Base-by-base conservation (phyloP, 2,113 vertebrate genomes). In the Strix aluco region DNA sequence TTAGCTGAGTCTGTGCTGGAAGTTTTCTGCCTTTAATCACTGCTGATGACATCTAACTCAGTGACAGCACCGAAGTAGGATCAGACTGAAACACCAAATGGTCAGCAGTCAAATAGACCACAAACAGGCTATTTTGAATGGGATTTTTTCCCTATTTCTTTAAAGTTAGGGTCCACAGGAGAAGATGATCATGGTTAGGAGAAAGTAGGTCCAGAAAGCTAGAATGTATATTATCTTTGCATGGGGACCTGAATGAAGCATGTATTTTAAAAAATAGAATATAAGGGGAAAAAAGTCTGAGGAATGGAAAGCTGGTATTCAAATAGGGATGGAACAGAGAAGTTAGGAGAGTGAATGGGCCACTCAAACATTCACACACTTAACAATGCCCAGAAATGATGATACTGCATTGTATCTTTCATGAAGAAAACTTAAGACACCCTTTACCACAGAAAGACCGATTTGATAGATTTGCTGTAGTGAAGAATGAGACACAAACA, bases 31-130 rank as follows among this genome's bases (percentile, higher is more conserved):
- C 40, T 91, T 88, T 88, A 90, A 52, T 47, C 40, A 65, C 67
- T 82, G 75, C 42, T 88, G 88, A 86, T 66, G 72, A 91, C 40
- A 81, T 27, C 19, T 91, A 91, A 88, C 26, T 91, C 63, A 88
- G 34, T 49, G 83, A 92, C 42, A 54, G 36, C 36, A 91, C 17
- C 55, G 26, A 93, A 71, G 10, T 0, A 81, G 73, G 49, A 71
- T 71, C 74, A 87, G 42, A 93, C 42, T 51, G 47, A 93, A 94
- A 79, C 32, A 87, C 65, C 78, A 90, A 96, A 95, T 59, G 26
- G 47, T 36, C 46, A 89, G 32, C 16, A 74, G 55, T 67, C 38
- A 67, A 87, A 78, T 1, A 94, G 77, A 62, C 36, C 42, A 63
- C 40, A 67, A 82, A 81, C 7, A 59, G 74, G 32, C 20, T 62